These are phyloP conservation scores for Penaeus chinensis DNA, from an alignment of 1,140 invertebrate genomes.

Conservation along the genomic window DNA sequence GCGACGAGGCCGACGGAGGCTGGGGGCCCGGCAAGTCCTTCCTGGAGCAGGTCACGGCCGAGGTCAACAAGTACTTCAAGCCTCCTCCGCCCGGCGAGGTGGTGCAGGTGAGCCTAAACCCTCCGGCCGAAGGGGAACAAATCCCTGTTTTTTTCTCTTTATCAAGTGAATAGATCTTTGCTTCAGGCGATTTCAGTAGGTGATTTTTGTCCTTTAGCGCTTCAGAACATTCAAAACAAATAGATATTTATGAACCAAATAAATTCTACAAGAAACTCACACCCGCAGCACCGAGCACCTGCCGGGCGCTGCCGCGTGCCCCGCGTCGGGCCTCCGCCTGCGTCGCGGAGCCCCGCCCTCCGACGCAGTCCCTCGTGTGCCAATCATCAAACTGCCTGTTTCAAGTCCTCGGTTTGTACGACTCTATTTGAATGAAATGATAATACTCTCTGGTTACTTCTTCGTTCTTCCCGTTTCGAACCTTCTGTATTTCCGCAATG, in stretches of 20 bases:
- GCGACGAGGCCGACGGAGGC: slow-evolving; percentile 4
- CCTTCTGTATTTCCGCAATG: too few relatives aligned
- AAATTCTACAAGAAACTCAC: not conserved
- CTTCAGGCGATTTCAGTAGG: too few relatives aligned
- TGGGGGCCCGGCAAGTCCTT: slow-evolving; percentile 23
- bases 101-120: slow-evolving; percentile 18
- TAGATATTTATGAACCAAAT: too few relatives aligned
- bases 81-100: slow-evolving; percentile 37
- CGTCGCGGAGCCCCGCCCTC: slow-evolving; percentile 13
- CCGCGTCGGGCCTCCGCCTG: slow-evolving; percentile 39
- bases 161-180: not conserved
- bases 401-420: slow-evolving; percentile 5
- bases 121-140: not conserved
- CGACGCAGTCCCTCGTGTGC: slow-evolving; percentile 37
- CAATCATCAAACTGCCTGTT: slow-evolving; percentile 38
- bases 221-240: too few relatives aligned
- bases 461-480: not conserved
- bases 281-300: slow-evolving; percentile 53
- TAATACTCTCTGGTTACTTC: not conserved
- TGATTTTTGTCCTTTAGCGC: too few relatives aligned
- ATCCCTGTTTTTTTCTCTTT: not conserved
- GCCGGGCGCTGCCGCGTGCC: slow-evolving; percentile 50
- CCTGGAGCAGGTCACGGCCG: slow-evolving; percentile 44
- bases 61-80: slow-evolving; percentile 40
- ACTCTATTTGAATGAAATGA: not conserved